Percentiles rank a stretch among this genome's conserved stretches.
phyloP scores from a whole-genome alignment of 2,113 vertebrate species.

The Heptranchias perlo region DNA sequence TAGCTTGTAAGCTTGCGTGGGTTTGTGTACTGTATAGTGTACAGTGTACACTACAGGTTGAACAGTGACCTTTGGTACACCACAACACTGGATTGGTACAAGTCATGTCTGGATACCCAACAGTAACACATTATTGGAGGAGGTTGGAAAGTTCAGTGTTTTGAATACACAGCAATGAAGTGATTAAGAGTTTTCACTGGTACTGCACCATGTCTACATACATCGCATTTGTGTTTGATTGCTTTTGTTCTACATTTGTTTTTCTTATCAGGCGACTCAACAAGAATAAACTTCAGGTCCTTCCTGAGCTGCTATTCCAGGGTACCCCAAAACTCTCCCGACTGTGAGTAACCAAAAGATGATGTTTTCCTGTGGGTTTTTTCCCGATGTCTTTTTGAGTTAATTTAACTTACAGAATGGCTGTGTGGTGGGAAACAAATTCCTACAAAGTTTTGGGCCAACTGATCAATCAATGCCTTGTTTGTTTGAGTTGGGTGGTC shows the following conservation, averaged over 20 bases:
- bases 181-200: not conserved
- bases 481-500: not conserved
- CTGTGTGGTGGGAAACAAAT: not conserved
- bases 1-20: not conserved
- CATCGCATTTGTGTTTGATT: not conserved
- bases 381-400: not conserved
- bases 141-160: not conserved
- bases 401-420: not conserved
- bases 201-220: not conserved
- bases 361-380: not conserved
- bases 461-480: not conserved
- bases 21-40: not conserved
- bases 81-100: not conserved
- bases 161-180: not conserved
- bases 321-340: slow-evolving; percentile 88
- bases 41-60: not conserved
- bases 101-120: not conserved
- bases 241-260: slow-evolving; percentile 19
- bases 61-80: not conserved
- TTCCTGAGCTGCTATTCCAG: slow-evolving; percentile 96
- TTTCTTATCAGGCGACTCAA: slow-evolving; percentile 79
- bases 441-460: not conserved
- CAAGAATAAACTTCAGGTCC: slow-evolving; percentile 91
- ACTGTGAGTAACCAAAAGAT: slow-evolving; percentile 75
- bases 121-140: not conserved